Conservation (phyloP, 1,140 invertebrate genomes). For the Pseudomyrmex concolor region DNA sequence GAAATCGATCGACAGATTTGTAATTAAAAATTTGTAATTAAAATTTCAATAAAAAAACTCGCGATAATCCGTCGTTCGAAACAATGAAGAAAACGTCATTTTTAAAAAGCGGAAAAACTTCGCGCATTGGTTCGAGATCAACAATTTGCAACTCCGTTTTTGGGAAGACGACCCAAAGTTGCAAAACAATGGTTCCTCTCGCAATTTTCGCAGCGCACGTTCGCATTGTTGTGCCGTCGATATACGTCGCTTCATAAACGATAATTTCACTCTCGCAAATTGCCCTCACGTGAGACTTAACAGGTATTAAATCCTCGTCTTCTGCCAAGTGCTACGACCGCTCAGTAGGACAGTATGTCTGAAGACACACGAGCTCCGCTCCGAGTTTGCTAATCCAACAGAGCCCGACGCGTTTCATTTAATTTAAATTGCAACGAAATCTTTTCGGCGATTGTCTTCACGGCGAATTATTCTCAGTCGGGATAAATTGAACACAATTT, state of each 20-base stretch:
- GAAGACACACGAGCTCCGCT: conserved; percentile 8
- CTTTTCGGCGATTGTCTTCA: not conserved
- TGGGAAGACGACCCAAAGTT: not conserved
- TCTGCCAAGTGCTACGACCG: conserved; percentile 62
- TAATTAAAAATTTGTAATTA: no score
- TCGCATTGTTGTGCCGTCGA: not conserved
- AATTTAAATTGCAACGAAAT: conserved; percentile 3
- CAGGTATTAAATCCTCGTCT: conserved; percentile 65
- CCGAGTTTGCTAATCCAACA: conserved; percentile 30
- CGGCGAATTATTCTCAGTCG: not conserved
- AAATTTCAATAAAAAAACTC: no score
- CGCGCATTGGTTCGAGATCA: no score
- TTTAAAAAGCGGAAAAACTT: no score
- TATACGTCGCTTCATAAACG: conserved; percentile 17
- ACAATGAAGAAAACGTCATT: no score
- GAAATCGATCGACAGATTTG: no score
- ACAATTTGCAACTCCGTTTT: not conserved
- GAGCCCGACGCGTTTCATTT: not conserved
- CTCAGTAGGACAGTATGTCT: conserved; percentile 64
- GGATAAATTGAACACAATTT: not conserved
- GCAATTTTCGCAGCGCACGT: no score
- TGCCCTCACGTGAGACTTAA: conserved; percentile 64
- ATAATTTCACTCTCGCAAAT: conserved; percentile 42
- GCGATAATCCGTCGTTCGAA: no score
- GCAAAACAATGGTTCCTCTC: no score